Evolutionary conservation across 53 echinoderm and acorn worm species (phyloP), one percentile per base, ranked within the genome.

Genomic region (Paelopatides confundens): DNA sequence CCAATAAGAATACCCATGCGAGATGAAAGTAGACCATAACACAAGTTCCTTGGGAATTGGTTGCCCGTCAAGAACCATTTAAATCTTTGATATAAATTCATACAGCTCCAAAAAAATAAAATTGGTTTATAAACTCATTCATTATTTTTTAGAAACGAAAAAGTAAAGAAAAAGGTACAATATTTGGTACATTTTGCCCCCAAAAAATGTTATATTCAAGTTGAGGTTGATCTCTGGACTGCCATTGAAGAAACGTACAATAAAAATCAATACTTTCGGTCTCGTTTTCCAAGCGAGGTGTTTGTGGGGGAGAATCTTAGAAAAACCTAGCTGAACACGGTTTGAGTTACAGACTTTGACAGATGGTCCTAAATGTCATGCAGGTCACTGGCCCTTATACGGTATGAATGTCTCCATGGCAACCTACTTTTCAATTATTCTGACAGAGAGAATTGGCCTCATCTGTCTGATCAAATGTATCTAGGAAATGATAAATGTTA

Each of bases 341-440:
- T 46, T 74, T 74, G 46, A 74, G 74, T 74, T 74, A 46, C 74
- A 39, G 74, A 33, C 46, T 43, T 10, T 39, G 74, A 43, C 47
- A 46, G 74, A 39, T 21, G 39, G 40, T 39, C 47, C 74, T n/a
- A 27, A 74, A 74, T 46, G 74, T 46, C 23, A 35, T 24, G 74
- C 74, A 74, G 74, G 74, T 74, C 74, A 74, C 36, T 74, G 74
- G 74, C 74, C 74, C 58, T 58, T 58, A 21, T 23, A 23, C n/a
- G n/a, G 58, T 58, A 2, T 18, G 58, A 21, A 15, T 58, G 58
- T 58, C 58, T 58, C 58, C 58, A 58, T 58, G 5, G 58, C 58
- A 23, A 58, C 58, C 24, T n/a, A 21, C 21, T 23, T 58, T 18
- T 58, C 58, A 21, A n/a, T 58, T 58, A 58, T 58, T 58, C n/a